Conservation (phyloP, 2,113 vertebrate species). For the Plectropomus leopardus region DNA sequence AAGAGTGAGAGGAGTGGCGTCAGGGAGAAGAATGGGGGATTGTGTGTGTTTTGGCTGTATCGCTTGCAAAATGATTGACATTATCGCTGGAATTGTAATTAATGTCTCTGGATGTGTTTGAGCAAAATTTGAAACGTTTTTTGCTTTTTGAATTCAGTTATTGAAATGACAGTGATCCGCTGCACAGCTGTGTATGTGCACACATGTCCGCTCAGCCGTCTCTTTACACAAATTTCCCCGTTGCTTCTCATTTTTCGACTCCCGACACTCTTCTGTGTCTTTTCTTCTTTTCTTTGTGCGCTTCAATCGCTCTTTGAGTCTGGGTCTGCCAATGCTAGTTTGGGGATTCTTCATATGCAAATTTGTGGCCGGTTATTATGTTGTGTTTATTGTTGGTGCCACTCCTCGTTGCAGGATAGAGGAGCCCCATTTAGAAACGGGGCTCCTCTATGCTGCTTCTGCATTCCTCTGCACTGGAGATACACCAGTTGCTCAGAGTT, state of each 20-base stretch:
- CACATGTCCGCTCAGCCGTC: constrained; percentile 4
- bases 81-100: constrained; percentile 55
- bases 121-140: constrained; percentile 31
- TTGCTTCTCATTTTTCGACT: constrained; percentile 3
- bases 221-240: constrained; percentile 17
- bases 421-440: constrained; percentile 56
- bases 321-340: constrained; percentile 35
- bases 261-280: background rate
- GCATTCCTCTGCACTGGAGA: constrained; percentile 35
- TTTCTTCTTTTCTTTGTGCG: constrained; percentile 16
- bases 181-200: background rate
- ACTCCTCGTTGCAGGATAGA: constrained; percentile 51
- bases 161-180: constrained; percentile 51
- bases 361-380: constrained; percentile 41
- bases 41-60: constrained; percentile 12
- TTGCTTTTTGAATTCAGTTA: constrained; percentile 24
- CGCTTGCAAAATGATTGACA: constrained; percentile 49
- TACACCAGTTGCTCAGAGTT: constrained; percentile 42
- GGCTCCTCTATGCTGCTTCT: constrained; percentile 23
- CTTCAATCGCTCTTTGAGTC: constrained; percentile 36
- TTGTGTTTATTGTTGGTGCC: constrained; percentile 44
- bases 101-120: constrained; percentile 31
- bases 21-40: background rate
- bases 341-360: constrained; percentile 62
- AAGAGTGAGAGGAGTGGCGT: constrained; percentile 21